Conservation (phyloP, 2,888 invertebrate species). For the Lamproptera curius region DNA sequence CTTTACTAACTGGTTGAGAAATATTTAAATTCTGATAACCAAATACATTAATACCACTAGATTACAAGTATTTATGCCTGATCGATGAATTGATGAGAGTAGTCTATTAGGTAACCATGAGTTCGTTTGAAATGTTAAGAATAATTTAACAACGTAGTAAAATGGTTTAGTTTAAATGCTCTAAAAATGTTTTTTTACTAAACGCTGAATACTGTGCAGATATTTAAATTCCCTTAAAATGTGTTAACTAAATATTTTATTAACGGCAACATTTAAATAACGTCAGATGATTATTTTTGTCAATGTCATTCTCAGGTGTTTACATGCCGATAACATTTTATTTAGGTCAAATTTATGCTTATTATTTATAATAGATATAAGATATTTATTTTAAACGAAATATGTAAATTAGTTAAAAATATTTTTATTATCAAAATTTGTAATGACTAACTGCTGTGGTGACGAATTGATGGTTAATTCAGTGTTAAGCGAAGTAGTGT, state of each 20-base stretch:
- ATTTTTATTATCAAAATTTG: constrained; percentile 38
- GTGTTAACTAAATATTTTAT: neutral
- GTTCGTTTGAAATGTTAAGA: too few relatives aligned
- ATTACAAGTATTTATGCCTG: too few relatives aligned
- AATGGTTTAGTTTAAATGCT: too few relatives aligned
- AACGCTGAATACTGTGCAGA: too few relatives aligned
- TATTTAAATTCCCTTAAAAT: too few relatives aligned
- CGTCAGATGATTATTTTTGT: constrained; percentile 39
- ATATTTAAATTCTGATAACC: too few relatives aligned
- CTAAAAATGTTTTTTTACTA: too few relatives aligned
- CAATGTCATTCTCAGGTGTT: constrained; percentile 62
- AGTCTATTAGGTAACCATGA: too few relatives aligned
- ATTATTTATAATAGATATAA: constrained; percentile 29
- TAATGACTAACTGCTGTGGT: constrained; percentile 73
- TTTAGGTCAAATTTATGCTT: constrained; percentile 55
- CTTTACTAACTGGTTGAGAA: too few relatives aligned
- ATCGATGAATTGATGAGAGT: too few relatives aligned
- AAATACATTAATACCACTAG: too few relatives aligned
- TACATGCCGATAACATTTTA: constrained; percentile 44
- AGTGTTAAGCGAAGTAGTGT: constrained; percentile 57
- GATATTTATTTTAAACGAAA: constrained; percentile 26
- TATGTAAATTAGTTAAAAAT: constrained; percentile 25
- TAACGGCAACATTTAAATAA: constrained; percentile 19
- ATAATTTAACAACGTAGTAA: too few relatives aligned
- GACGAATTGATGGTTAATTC: constrained; percentile 64